Evolutionary conservation across 2,797 vertebrate species (phyloP), one percentile per base, ranked within the genome.

Genomic region (Neosilurus hyrtlii): DNA sequence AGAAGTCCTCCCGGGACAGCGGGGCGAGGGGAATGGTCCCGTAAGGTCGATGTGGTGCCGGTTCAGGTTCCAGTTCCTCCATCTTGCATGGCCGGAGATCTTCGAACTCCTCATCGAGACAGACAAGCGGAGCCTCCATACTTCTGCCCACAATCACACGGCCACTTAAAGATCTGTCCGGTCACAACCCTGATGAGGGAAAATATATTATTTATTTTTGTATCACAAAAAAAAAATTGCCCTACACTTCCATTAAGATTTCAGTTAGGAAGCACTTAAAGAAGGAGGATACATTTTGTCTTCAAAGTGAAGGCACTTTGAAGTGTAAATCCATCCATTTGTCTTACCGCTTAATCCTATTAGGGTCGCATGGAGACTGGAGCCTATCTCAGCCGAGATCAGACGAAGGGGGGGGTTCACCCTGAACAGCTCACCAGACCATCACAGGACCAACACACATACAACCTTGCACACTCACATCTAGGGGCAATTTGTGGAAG

Each of bases 81-180:
- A 94, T 92, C 79, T 92, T 95, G 83, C 91, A 95, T 9, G 95
- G 95, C 75, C 96, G 92, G 79, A 97, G 94, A 88, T 98, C 97
- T 85, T 98, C 96, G 61, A 97, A 98, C 91, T 98, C 97, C 90
- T 98, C 97, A 62, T 98, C 97, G 88, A 98, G 89, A 89, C 96
- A 96, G 87, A 97, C 97, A 37, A 98, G 93, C 5, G 97, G 97
- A 85, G 97, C 97, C 92, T 97, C 96, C 97, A 98, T 98, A 72
- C 86, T 88, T 78, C 80, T 80, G 87, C 89, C 88, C 90, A 92
- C 88, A 51, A 83, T 85, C 73, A 65, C 79, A 82, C 68, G 59
- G 59, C 80, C 57, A 70, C 82, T 73, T 66, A 54, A 74, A 75
- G 80, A 49, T 57, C 54, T 61, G 73, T 63, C 81, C 81, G 73